These are phyloP conservation scores for Pagrus major DNA, from an alignment of 2,113 vertebrate genomes.

Conservation along the genomic window DNA sequence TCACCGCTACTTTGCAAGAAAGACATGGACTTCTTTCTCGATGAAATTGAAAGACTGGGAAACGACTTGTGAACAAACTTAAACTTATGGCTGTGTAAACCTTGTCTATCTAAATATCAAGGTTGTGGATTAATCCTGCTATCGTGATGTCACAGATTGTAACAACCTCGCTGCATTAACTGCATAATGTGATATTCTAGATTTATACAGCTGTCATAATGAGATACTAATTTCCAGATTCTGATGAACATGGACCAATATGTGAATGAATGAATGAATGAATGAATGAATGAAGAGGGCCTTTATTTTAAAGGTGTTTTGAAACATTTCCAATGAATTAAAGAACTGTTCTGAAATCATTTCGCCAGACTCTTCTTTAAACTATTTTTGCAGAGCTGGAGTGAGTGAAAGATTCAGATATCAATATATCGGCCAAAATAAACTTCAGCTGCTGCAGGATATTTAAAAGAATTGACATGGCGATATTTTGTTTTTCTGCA, in stretches of 20 bases:
- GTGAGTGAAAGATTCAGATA: too few relatives aligned
- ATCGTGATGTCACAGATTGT: neutral
- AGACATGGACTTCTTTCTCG: constrained; percentile 67
- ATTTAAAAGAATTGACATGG: too few relatives aligned
- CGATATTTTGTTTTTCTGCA: too few relatives aligned
- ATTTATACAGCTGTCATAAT: neutral
- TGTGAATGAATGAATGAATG: neutral
- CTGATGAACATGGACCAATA: neutral
- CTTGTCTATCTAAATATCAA: neutral
- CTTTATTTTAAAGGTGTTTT: neutral
- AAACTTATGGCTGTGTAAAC: neutral
- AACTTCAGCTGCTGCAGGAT: too few relatives aligned
- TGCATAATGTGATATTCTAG: neutral
- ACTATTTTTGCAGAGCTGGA: neutral
- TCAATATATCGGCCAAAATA: too few relatives aligned
- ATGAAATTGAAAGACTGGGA: constrained; percentile 89
- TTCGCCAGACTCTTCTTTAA: neutral
- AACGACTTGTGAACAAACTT: constrained; percentile 83
- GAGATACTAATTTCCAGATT: neutral
- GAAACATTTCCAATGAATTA: neutral
- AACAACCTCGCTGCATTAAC: neutral
- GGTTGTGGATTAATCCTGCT: neutral
- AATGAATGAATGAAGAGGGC: neutral
- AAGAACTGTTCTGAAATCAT: neutral
- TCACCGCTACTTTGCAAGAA: constrained; percentile 49